Evolutionary conservation across 2,888 invertebrate genomes (phyloP), one percentile per base, ranked within the genome.

Genomic region (Norana najaformis): DNA sequence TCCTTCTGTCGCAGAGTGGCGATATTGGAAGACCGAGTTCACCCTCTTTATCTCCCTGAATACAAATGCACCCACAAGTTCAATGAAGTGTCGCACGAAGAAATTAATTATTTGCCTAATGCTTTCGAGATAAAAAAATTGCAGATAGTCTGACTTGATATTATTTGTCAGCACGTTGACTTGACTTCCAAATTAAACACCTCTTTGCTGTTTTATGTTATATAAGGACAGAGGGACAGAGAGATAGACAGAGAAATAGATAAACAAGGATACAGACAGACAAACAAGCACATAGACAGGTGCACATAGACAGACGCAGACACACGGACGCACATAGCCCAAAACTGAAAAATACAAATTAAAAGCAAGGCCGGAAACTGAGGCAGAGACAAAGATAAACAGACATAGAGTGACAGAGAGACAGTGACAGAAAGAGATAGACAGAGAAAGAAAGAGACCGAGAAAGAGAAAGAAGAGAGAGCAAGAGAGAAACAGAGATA

Each of bases 1-100:
- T 98, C 95, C 98, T 98, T 92, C 98, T 96, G 95, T 98, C 98
- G 95, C 98, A 98, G 83, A 98, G 96, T 4, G 98, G 98, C 92
- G 98, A 98, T 95, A 97, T 98, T 0, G 98, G 98, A 89, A 98
- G 96, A 0, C 98, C 98, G 88, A 98, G 95, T 91, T 97, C 97
- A 90, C 97, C 96, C 94, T 98, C 98, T 94, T 97, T 97, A 95
- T 98, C 98, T 35, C 98, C 98, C 95, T 95, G 91, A 14, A 34
- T 14, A 88, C 37, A 38, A 69, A 38, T n/a, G 69, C 4, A n/a
- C 30, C 30, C 6, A 69, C 8, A 47, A 23, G 2, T 69, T n/a
- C 11, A 69, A n/a, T 69, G 30, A n/a, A 69, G n/a, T 23, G 23
- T 69, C 69, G n/a, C n/a, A n/a, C n/a, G 11, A n/a, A n/a, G 69